Base-by-base conservation (phyloP, 2,113 vertebrate genomes). In the Nothobranchius furzeri region DNA sequence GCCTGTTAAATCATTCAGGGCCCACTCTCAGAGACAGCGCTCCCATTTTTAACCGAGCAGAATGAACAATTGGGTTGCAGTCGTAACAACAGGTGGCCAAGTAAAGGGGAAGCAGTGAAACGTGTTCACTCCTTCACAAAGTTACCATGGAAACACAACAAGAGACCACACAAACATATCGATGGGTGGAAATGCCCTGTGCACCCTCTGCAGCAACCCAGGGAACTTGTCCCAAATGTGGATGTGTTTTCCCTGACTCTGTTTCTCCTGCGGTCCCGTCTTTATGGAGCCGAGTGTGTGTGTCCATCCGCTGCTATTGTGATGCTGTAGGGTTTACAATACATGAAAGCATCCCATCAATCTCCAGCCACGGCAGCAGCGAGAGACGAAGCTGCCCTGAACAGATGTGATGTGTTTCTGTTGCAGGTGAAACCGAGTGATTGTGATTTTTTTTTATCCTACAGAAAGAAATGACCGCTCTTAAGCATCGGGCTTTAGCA, bases 71-170 rank as follows among this genome's bases (percentile, higher is more conserved):
- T 8, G 57, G 64, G 68, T 48, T 62, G 80, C 30, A 20, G 76
- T 57, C 11, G 59, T 5, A 75, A 51, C 79, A 89, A 82, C 88
- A 84, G 80, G 84, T 82, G 79, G 76, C 55, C 51, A 67, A n/a
- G 65, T n/a, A 5, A 78, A 82, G 75, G 75, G 15, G 51, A 47
- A 76, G 59, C 10, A 51, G 63, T 62, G 78, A 79, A 78, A 84
- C 66, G 54, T 69, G 56, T 68, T 71, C 81, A 50, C n/a, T 48
- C 49, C 56, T 70, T 60, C 66, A 69, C 59, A 55, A 60, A 11
- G 83, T 91, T 82, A 62, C 80, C 50, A 60, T 66, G 68, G 79
- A 60, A 85, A 92, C 74, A 4, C 42, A 17, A 57, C 24, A 17
- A 83, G 49, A 53, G 74, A 66, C 78, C 56, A 59, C 52, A 67